These are phyloP conservation scores for Candoia aspera DNA, from an alignment of 2,113 vertebrate species.

Conservation along the genomic window DNA sequence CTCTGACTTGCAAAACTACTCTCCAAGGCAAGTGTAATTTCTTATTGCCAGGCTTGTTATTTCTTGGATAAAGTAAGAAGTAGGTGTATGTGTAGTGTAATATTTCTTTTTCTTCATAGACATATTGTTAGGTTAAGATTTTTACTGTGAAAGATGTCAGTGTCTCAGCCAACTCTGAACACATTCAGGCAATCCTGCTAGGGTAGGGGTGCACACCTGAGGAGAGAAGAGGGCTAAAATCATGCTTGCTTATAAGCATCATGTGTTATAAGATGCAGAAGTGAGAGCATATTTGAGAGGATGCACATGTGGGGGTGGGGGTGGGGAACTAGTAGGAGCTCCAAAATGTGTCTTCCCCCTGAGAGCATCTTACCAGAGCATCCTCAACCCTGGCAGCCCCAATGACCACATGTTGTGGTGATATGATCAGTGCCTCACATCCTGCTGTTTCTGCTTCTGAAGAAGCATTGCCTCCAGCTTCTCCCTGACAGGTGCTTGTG, in stretches of 20 bases:
- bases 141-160: slow-evolving; percentile 42
- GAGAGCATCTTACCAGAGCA: background rate
- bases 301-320: background rate
- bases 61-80: background rate
- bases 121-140: slow-evolving; percentile 17
- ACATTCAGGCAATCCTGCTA: background rate
- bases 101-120: background rate
- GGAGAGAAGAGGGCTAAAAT: background rate
- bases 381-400: background rate
- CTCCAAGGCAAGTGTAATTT: slow-evolving; percentile 58
- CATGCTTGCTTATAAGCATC: background rate
- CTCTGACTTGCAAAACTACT: slow-evolving; percentile 72
- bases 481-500: background rate
- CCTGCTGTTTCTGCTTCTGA: background rate
- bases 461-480: background rate
- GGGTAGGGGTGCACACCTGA: background rate
- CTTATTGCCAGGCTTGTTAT: background rate
- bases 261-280: background rate
- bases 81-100: background rate
- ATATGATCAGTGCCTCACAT: background rate
- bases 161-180: background rate
- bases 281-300: background rate
- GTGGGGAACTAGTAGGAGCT: background rate
- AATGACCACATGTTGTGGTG: background rate
- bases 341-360: background rate